Base-by-base conservation (phyloP, 2,888 invertebrate species). In the Anthophora plumipes region DNA sequence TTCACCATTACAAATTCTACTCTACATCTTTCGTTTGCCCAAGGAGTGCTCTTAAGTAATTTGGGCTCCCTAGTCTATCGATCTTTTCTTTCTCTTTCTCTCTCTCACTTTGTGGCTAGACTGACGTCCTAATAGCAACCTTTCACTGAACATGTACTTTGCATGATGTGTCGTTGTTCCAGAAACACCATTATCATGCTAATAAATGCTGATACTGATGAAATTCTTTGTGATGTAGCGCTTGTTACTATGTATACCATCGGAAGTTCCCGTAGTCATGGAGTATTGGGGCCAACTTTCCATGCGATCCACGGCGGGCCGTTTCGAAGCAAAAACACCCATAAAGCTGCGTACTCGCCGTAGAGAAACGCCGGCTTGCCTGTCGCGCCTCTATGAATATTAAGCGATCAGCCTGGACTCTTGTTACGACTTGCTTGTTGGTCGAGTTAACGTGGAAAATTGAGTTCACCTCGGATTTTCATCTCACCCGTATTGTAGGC, bases 271-370 rank as follows among this genome's bases (percentile, higher is more conserved):
- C 55, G 46, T 54, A 60, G 52, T 31, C 54, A 31, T 37, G 57
- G 46, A 59, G 63, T 64, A 57, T 41, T 37, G 46, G 31, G 17
- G 22, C 41, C 57, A 82, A 57, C 48, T 74, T 72, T 61, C 48
- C 71, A 57, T 37, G 54, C 66, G 73, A 83, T 82, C 60, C 80
- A 59, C 78, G 78, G 61, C 46, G 64, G 60, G 48, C 64, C 67
- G 76, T 88, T 82, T 76, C 69, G 55, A 78, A 76, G 79, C 79
- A 60, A 84, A 77, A 86, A 84, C 84, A 82, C 71, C 67, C 80
- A 80, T 85, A 83, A 87, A 87, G 73, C 68, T 69, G 69, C 75
- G 67, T 78, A 68, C 70, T 48, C 57, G 69, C 20, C 22, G 31
- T 63, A 61, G 85, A 81, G 76, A 72, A 85, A 73, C 55, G 64